Percentiles rank a stretch among this genome's conserved stretches.
These are phyloP conservation scores for Lichenostomus cassidix DNA, from an alignment of 2,113 vertebrate species.

Conservation along the genomic window DNA sequence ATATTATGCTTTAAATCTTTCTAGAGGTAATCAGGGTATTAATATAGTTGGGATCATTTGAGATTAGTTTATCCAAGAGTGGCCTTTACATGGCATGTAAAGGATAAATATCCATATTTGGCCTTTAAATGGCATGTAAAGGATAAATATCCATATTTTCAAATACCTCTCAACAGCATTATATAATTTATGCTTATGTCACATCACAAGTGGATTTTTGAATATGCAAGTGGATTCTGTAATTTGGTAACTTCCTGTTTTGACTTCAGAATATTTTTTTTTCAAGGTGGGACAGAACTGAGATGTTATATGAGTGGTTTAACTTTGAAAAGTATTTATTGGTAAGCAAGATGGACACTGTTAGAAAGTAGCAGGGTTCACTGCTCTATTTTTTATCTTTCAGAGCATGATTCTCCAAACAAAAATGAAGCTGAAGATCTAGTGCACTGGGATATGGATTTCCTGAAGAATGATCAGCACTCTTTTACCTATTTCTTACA, in stretches of 20 bases:
- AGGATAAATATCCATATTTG: background rate
- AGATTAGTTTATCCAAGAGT: background rate
- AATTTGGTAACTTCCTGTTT: background rate
- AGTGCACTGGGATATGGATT: background rate
- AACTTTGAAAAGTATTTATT: background rate
- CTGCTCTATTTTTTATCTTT: background rate
- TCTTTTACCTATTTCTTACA: background rate
- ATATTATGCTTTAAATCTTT: background rate
- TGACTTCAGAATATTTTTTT: background rate
- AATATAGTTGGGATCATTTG: background rate
- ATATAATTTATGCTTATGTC: background rate
- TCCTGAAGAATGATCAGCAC: background rate
- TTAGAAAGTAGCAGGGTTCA: background rate
- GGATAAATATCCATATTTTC: background rate
- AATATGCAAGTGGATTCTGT: background rate
- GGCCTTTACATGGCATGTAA: background rate
- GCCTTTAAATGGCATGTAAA: background rate
- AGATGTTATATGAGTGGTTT: background rate
- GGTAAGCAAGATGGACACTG: background rate
- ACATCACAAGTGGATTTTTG: background rate
- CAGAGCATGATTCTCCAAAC: background rate
- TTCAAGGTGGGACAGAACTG: background rate
- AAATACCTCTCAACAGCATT: background rate
- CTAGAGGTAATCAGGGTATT: background rate
- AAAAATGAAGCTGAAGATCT: fast-evolving